Evolutionary conservation across 2,113 vertebrate species (phyloP), one percentile per base, ranked within the genome.

Genomic region (Bubo scandiacus): DNA sequence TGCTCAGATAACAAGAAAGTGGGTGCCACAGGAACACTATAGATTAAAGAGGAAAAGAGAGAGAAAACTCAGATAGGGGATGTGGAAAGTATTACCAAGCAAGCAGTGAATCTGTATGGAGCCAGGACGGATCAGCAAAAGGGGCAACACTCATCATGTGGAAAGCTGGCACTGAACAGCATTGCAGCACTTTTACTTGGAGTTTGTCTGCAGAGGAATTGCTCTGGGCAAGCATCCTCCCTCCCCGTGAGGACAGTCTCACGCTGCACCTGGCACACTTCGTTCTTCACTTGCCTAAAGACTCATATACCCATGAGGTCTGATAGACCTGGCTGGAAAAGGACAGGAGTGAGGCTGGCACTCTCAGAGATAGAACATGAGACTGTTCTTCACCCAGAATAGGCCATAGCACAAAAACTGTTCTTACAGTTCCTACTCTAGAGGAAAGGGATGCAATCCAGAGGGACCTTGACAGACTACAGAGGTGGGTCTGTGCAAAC

Each of bases 401-500:
- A 65, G 30, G 8, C 25, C 25, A 7, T 0, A 80, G 7, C 6
- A 72, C 54, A 72, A 82, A 77, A 88, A 61, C 0, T 47, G 11
- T 40, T 73, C 25, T 36, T 62, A 81, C 5, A 32, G 15, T 36
- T 81, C 12, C 29, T 68, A 4, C 18, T 29, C 17, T 58, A 82
- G 30, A 10, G 2, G 15, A 40, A 87, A 93, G 4, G 40, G 45
- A 52, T 9, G 25, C 15, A n/a, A 82, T 55, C 18, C 71, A 82
- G 38, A 80, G 15, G 9, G 32, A 58, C 23, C 11, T 0, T 29
- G 23, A 82, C 12, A 71, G 23, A 57, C 32, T 43, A 21, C 10
- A 55, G 15, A 65, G 6, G 9, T 9, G 6, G 15, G 9, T 21
- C 21, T 1, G 1, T 14, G 25, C 0, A 1, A 73, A 47, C 3